Base-by-base conservation (phyloP, 1,140 invertebrate species). In the Pseudobourletiella spinata region DNA sequence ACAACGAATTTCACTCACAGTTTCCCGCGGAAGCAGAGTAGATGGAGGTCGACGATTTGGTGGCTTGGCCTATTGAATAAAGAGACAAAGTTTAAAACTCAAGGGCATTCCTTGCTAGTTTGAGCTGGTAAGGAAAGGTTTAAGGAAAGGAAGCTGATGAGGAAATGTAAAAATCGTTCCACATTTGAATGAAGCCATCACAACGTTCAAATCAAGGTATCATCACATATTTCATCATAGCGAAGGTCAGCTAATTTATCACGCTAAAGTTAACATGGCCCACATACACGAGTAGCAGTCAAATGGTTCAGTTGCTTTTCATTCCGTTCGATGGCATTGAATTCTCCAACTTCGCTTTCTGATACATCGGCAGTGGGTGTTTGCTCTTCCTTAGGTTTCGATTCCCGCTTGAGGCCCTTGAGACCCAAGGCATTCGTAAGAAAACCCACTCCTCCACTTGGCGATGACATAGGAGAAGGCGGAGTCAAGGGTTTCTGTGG, bases 11-110 rank as follows among this genome's bases (percentile, higher is more conserved):
- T 1, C 11, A 54, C 62, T 42, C 62, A 66, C 67, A 28, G 55
- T 61, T 44, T 69, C 68, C 46, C 61, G 46, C 11, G 56, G 48
- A 29, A 65, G 61, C 24, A 65, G 28, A 15, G 65, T 56, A 16
- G 68, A 70, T n/a, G 68, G 65, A 32, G 68, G 68, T 54, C 68
- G 30, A 54, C 65, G 57, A 56, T 61, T 70, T 16, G 65, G 65
- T 42, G 68, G 51, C 55, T 70, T 70, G 59, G 68, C 64, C 67
- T 69, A 29, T 35, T n/a, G n/a, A n/a, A n/a, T n/a, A n/a, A n/a
- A n/a, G n/a, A n/a, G 48, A 67, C 22, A 59, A 50, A 43, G 6
- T 24, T 11, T 22, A 48, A 6, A 48, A 14, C 14, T 48, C 8
- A 48, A 48, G 8, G 46, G 22, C 8, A 22, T 6, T 22, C 14